A percentile compares a stretch with the other conserved stretches of the same genome.
These are phyloP conservation scores for Poecilia gillii DNA, from an alignment of 2,797 vertebrate species.

Conservation along the genomic window DNA sequence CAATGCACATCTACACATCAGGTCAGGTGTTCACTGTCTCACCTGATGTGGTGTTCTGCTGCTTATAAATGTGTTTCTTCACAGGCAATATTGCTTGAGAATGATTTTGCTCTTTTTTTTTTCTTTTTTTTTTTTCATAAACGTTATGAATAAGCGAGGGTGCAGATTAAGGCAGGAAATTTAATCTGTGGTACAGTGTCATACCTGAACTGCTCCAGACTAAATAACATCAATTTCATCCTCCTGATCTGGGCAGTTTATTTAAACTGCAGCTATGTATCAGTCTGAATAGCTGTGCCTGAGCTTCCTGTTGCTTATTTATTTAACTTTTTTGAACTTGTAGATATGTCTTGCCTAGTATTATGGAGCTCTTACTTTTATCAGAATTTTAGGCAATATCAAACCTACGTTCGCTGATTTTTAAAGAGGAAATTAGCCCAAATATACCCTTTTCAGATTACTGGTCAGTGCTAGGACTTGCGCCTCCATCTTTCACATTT, in stretches of 20 bases:
- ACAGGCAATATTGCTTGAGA: background rate
- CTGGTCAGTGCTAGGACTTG: background rate
- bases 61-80: background rate
- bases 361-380: background rate
- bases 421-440: background rate
- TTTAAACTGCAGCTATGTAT: background rate
- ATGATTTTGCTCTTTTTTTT: background rate
- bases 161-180: background rate
- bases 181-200: background rate
- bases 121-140: background rate
- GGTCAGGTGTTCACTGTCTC: background rate
- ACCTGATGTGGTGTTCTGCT: background rate
- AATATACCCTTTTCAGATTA: background rate
- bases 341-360: background rate
- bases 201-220: background rate
- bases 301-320: background rate
- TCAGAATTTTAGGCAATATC: background rate
- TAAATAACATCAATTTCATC: background rate
- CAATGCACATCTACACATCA: background rate
- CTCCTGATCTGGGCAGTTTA: background rate
- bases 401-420: background rate
- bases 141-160: background rate
- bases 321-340: background rate
- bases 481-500: background rate
- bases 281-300: background rate